These are phyloP conservation scores for Nycticorax nycticorax DNA, from an alignment of 2,113 vertebrate species.

Conservation along the genomic window DNA sequence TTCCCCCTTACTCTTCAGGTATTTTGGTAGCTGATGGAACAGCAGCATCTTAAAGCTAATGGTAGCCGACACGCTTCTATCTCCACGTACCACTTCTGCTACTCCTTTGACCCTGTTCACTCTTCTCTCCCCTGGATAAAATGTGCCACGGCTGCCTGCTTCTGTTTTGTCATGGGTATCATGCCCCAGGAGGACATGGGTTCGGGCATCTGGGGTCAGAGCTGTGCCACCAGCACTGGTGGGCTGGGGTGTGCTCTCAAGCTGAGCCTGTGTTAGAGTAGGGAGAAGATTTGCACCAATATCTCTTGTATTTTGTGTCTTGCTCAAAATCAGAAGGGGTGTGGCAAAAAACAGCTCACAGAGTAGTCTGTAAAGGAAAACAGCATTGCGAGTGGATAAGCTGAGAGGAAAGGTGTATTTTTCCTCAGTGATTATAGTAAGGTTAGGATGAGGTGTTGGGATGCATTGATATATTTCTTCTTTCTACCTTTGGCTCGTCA, in stretches of 20 bases:
- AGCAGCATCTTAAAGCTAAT: background rate
- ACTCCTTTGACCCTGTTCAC: background rate
- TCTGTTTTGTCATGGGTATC: background rate
- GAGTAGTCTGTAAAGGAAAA: background rate
- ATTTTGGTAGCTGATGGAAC: background rate
- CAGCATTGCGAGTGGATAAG: background rate
- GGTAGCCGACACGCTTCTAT: rapidly evolving
- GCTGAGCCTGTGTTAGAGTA: background rate
- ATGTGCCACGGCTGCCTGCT: rapidly evolving
- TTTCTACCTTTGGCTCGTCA: background rate
- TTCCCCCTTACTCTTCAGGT: background rate
- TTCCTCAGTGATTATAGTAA: background rate
- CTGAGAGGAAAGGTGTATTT: background rate
- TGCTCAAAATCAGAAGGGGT: background rate
- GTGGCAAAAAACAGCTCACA: background rate
- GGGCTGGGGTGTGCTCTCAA: background rate
- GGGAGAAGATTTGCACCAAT: background rate
- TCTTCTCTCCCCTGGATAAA: background rate
- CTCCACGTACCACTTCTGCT: background rate
- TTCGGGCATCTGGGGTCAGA: background rate
- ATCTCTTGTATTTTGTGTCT: background rate
- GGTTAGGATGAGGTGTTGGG: background rate
- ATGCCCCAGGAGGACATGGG: rapidly evolving
- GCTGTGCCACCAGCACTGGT: background rate
- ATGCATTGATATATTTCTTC: background rate